Conservation (phyloP, 2,113 vertebrate species). For the Halichoeres trimaculatus region DNA sequence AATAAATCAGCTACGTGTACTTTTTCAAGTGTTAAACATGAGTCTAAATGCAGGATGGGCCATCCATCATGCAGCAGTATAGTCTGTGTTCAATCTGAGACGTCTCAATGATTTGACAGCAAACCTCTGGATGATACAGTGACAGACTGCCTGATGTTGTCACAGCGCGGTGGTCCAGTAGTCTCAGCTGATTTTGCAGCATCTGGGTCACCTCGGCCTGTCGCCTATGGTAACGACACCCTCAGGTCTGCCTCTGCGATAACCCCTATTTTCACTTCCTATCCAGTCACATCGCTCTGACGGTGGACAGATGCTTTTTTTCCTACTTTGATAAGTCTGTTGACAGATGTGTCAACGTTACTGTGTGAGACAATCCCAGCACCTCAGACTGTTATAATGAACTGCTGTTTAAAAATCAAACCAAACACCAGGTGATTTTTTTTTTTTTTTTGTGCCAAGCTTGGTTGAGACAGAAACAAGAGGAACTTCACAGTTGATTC, state of each 20-base stretch:
- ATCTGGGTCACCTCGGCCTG: slow-evolving; percentile 59
- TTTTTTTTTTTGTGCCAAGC: no score
- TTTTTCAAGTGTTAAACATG: no score
- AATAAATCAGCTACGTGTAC: no score
- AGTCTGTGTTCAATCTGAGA: neutral
- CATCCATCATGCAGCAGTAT: no score
- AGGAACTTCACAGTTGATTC: no score
- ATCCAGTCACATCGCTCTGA: neutral
- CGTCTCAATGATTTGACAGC: neutral
- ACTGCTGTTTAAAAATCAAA: no score
- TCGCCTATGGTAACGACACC: neutral
- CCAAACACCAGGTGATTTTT: no score
- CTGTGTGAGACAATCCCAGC: no score
- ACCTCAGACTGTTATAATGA: no score
- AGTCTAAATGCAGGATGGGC: no score
- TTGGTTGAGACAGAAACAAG: no score
- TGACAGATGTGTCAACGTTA: neutral
- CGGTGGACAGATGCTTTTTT: neutral
- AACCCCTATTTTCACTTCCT: slow-evolving; percentile 14
- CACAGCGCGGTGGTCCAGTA: slow-evolving; percentile 16
- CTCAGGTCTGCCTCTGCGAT: slow-evolving; percentile 29
- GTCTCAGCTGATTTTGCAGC: slow-evolving; percentile 56
- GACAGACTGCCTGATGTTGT: neutral
- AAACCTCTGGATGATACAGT: neutral
- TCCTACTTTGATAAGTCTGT: neutral